Evolutionary conservation across 2,113 vertebrate species (phyloP), one percentile per base, ranked within the genome.

Genomic region (Origma solitaria): DNA sequence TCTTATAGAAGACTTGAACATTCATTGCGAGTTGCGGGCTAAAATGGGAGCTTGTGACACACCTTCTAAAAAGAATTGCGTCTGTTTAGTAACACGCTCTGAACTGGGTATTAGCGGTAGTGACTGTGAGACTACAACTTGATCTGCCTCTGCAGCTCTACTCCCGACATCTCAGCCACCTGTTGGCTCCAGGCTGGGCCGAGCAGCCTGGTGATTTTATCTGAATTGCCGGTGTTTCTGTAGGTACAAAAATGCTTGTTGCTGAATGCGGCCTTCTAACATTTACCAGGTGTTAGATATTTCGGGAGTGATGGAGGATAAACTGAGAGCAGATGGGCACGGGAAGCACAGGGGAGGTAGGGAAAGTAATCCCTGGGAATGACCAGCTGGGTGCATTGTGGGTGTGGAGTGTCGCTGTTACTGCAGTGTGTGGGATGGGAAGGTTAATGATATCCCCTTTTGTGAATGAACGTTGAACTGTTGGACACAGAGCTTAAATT

Each of bases 71-170:
- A 23, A 22, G 35, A 42, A 7, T 15, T 1, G 3, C 0, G 11
- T 9, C 21, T 42, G 68, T 33, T 7, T 6, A 11, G 68, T 17
- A 8, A 3, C 28, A 0, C 0, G 10, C 68, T 57, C 4, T 49
- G 1, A 15, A 5, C 40, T 6, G 47, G 2, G 38, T 33, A 0
- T 31, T 7, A 0, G 6, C 33, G 11, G 71, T 3, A 8, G 45
- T 1, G 44, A 1, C 60, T 12, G 47, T 8, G 50, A 19, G 76
- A 17, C 15, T 21, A 1, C 42, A 17, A 0, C 37, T 13, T 3
- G 23, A 2, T 12, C 30, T 38, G 45, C 56, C 56, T 8, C n/a
- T 20, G 57, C 51, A n/a, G 51, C 72, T 35, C 0, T 0, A 3
- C 7, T 37, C 11, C 54, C 6, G 35, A 3, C 16, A 10, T 6